Evolutionary conservation across 2,113 vertebrate genomes (phyloP).

Genomic region (Notothenia coriiceps): DNA sequence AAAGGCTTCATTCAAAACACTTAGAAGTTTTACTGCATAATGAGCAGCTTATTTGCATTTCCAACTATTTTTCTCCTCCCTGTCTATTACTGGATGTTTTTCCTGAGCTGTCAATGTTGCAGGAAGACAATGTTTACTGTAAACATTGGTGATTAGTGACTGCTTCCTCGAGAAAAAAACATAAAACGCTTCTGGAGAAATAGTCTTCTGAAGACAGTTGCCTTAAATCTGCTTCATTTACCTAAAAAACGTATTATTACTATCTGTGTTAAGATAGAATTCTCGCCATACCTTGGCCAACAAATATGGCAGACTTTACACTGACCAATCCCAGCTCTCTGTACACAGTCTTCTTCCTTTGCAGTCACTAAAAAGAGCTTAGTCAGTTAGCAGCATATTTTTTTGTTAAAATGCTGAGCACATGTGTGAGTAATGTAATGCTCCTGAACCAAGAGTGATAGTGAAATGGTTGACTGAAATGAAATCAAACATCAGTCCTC

Average conservation of each 20-base stretch:
- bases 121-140: conserved; percentile 6
- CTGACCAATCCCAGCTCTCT: neutral
- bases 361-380: neutral
- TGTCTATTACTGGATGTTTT: conserved; percentile 2
- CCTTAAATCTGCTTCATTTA: neutral
- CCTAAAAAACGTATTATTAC: neutral
- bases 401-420: neutral
- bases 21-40: too few species aligned
- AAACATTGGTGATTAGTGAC: conserved; percentile 28
- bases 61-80: neutral
- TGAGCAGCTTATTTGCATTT: neutral
- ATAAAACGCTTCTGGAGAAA: neutral
- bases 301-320: neutral
- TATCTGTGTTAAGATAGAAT: neutral
- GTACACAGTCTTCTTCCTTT: neutral
- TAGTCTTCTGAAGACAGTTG: neutral
- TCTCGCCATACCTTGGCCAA: neutral
- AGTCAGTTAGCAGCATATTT: neutral
- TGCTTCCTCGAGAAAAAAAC: neutral
- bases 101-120: conserved; percentile 15
- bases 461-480: neutral
- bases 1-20: too few species aligned
- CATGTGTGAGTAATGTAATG: conserved; percentile 4
- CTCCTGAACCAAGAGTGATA: conserved; percentile 12
- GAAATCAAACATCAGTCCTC: neutral